Percentiles rank a stretch among this genome's conserved stretches.
phyloP scores from a whole-genome alignment of 2,113 vertebrate genomes.

The Amphilophus citrinellus region DNA sequence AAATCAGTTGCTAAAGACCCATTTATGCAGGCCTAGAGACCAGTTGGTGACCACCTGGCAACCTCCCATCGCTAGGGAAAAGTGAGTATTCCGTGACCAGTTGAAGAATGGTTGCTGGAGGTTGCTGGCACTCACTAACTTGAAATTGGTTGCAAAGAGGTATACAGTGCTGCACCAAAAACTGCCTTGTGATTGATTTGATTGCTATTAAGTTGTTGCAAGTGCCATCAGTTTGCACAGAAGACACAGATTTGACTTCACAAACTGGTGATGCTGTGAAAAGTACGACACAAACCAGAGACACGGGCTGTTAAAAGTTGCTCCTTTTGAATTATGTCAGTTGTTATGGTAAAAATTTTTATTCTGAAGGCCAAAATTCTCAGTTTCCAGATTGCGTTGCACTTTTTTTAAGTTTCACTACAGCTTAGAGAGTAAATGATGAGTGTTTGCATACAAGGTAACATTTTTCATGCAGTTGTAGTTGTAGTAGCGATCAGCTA shows the following conservation, averaged over 20 bases:
- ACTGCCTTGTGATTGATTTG: background rate
- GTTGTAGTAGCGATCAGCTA: too few relatives aligned
- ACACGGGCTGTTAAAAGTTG: background rate
- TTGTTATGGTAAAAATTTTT: background rate
- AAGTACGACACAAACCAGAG: background rate
- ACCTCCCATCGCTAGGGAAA: too few relatives aligned
- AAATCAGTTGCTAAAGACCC: too few relatives aligned
- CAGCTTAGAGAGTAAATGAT: too few relatives aligned
- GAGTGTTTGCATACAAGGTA: too few relatives aligned
- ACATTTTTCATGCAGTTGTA: too few relatives aligned
- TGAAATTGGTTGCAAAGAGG: background rate
- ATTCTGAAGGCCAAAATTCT: background rate
- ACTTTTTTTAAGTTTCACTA: background rate
- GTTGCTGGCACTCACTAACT: background rate
- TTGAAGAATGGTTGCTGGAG: too few relatives aligned
- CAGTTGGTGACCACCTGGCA: too few relatives aligned
- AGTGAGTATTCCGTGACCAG: too few relatives aligned
- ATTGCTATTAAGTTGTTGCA: background rate
- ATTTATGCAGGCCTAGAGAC: too few relatives aligned
- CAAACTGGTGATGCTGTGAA: background rate
- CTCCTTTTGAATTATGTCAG: too few relatives aligned
- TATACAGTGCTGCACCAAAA: background rate
- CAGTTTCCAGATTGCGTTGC: background rate
- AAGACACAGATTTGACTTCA: background rate
- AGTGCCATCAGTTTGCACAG: background rate